Evolutionary conservation across 1,140 invertebrate genomes (phyloP).

Genomic region (Zelostemma sp.): DNA sequence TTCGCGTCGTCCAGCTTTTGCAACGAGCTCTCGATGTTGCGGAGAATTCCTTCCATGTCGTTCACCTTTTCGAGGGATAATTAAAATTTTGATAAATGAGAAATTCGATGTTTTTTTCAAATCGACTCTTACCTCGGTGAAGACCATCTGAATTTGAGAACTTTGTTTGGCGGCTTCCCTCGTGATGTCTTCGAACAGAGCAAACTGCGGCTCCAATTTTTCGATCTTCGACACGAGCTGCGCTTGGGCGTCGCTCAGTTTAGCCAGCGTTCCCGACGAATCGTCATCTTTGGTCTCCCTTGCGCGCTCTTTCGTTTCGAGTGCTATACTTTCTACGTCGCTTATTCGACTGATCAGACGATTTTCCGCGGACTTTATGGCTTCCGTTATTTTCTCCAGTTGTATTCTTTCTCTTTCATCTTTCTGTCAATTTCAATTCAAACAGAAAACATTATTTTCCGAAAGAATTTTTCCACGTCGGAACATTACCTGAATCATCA

Average conservation of each 20-base stretch:
- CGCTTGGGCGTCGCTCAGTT: conserved; percentile 65
- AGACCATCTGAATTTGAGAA: conserved; percentile 46
- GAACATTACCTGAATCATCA: conserved; percentile 60
- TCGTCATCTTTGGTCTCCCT: conserved; percentile 31
- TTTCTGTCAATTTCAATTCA: conserved; percentile 63
- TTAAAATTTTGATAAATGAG: no score
- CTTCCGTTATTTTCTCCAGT: conserved; percentile 77
- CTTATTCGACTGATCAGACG: conserved; percentile 73
- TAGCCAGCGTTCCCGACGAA: conserved; percentile 69
- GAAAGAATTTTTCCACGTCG: neutral
- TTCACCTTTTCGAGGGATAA: conserved; percentile 15
- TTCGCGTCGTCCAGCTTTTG: conserved; percentile 37
- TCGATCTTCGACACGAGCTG: conserved; percentile 45
- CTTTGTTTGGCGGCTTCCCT: conserved; percentile 46
- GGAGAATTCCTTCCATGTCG: conserved; percentile 26
- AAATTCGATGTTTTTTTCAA: neutral
- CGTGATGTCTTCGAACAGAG: conserved; percentile 45
- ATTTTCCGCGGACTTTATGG: conserved; percentile 76
- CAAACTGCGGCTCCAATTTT: conserved; percentile 39
- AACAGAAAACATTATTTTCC: neutral
- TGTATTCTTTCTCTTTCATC: conserved; percentile 78
- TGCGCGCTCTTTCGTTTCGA: conserved; percentile 51
- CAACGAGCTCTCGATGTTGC: conserved; percentile 27
- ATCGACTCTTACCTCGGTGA: conserved; percentile 45
- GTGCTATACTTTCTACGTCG: conserved; percentile 71